Base-by-base conservation (phyloP, 2,113 vertebrate species). In the Maccullochella peelii region DNA sequence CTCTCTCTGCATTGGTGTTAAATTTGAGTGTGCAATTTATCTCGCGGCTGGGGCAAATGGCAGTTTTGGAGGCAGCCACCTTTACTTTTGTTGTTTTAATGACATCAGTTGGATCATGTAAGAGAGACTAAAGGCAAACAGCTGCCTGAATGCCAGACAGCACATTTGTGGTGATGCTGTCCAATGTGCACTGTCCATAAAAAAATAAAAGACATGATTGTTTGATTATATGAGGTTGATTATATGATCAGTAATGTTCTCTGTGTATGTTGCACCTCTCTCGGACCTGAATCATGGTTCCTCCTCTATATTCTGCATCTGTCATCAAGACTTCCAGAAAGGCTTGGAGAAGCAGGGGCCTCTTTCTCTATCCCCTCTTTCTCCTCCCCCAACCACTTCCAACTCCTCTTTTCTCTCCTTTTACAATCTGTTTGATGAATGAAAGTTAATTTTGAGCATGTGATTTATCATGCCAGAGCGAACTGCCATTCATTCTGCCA, bases 381-480 rank as follows among this genome's bases (percentile, higher is more conserved):
- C 93, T 70, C 95, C 92, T 94, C 94, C 91, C 93, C 91, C 38
- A 20, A 92, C 93, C 68, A 16, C 92, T 95, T 70, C 15, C 94
- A 94, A 92, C 95, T 95, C 94, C 92, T 94, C 91, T 93, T 91
- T 94, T 91, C 79, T 47, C 94, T 96, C 68, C 30, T 73, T 86
- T 49, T 49, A 61, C 77, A 79, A 70, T 65, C 15, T 62, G 15
- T 63, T 80, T 40, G 55, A 95, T 97, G 96, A 97, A 97, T 96
- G 95, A 96, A 97, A 97, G 96, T 97, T 97, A 96, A 97, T 97
- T 97, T 97, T 95, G 92, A 97, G 95, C 92, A 94, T 95, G 94
- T 96, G 96, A 97, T 97, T 97, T 96, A 97, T 97, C 96, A 96
- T 89, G 94, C 95, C 90, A 94, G 94, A 96, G 65, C 84, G 95